Evolutionary conservation across 2,888 invertebrate genomes (phyloP), one percentile per base, ranked within the genome.

Genomic region (Melanotus villosus): DNA sequence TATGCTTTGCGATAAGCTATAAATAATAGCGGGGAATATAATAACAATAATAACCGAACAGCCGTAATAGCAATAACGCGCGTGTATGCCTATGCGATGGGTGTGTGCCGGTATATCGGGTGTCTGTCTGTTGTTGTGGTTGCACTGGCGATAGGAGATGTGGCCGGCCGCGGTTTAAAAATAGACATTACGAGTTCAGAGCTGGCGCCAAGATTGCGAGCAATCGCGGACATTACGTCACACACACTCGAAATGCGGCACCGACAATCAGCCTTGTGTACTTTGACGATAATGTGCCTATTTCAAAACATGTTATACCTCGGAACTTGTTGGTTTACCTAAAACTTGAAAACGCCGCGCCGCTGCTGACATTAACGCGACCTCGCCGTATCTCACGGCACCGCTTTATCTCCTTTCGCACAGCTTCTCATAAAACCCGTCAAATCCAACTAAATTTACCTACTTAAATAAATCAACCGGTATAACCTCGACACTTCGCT

Each of bases 191-290:
- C 86, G 85, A 85, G 85, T 85, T 84, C 84, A 85, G 82, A 76
- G 80, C 82, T 86, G 87, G 87, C 87, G 87, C 87, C 87, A 86
- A 87, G 86, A 87, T 87, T 86, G 85, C 86, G 86, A 84, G 83
- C 84, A 85, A 86, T 85, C 85, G 85, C 82, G 83, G 84, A 83
- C 82, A 84, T 86, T 86, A 85, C 86, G 86, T 86, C 87, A 86
- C 83, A 79, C 59, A 59, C 45, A 45, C 41, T 43, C 58, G 41
- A 58, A 65, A 50, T 50, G 47, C 50, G 45, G 54, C 56, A 64
- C 56, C 41, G 59, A 66, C 66, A 52, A 38, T 66, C 59, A 60
- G 32, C 60, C 57, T 59, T 65, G 65, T 65, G 56, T 65, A 52
- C 58, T 65, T 66, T 52, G 52, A 43, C 52, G 66, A 66, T 66